Evolutionary conservation across 2,888 invertebrate species (phyloP), one percentile per base, ranked within the genome.

Genomic region (Nysson spinosus): DNA sequence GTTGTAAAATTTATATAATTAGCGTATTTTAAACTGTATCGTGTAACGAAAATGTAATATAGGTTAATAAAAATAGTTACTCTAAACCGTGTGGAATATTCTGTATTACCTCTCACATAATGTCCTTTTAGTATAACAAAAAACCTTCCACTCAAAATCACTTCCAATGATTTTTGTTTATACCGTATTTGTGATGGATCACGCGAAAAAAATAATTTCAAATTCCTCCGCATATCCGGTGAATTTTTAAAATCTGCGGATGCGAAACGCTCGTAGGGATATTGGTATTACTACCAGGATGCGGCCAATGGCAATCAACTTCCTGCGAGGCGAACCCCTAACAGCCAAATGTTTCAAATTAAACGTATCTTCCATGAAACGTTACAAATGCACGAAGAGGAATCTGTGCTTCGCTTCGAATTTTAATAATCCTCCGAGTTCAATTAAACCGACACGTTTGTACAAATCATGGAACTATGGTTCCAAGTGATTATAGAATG

Each of bases 401-500:
- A 9, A 26, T 1, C 0, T 11, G 20, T 32, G 6, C 9, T 6
- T n/a, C n/a, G n/a, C n/a, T n/a, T n/a, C n/a, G n/a, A n/a, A n/a
- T n/a, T n/a, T n/a, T n/a, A n/a, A n/a, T 26, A 24, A 42, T 50
- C n/a, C 12, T 6, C n/a, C 1, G 19, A 28, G 1, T 22, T 1
- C 24, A 56, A 51, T n/a, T 26, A 57, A 22, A 14, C 30, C 55
- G 26, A 24, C 32, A 1, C 11, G 14, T 14, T 26, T 32, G 3
- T 28, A 16, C n/a, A 22, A 46, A 72, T 42, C 28, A 82, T 82
- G 82, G 73, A 75, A 11, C 14, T 70, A 20, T 82, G 82, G 82
- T 63, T 62, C 34, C 55, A 60, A 61, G 60, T 77, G 14, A 71
- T 82, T 32, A 34, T 82, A 28, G 81, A 82, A 66, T 82, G 82